Conservation (phyloP, 1,140 invertebrate species). For the Drosophila lowei region DNA sequence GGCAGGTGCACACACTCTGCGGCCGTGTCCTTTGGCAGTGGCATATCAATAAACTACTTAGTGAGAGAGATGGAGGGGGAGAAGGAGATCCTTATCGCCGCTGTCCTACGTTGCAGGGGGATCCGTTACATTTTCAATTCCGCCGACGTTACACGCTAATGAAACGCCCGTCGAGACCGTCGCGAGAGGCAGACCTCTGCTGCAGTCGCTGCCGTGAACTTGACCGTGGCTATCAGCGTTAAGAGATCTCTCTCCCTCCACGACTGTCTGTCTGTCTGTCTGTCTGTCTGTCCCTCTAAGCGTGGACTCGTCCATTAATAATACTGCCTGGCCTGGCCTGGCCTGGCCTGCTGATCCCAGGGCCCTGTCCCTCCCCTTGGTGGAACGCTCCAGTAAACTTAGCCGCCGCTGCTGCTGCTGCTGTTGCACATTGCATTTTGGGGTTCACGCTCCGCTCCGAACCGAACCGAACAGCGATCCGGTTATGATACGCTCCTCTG, state of each 20-base stretch:
- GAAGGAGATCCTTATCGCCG: slow-evolving; percentile 60
- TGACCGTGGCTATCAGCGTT: slow-evolving; percentile 81
- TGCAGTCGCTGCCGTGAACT: slow-evolving; percentile 68
- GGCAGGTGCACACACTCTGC: slow-evolving; percentile 55
- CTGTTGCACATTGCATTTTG: slow-evolving; percentile 49
- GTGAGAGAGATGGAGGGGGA: slow-evolving; percentile 1
- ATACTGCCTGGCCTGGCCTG: slow-evolving; percentile 19
- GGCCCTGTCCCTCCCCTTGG: slow-evolving; percentile 16
- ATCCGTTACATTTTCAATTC: slow-evolving; percentile 82
- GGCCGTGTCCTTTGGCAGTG: slow-evolving; percentile 40
- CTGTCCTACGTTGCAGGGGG: slow-evolving; percentile 25
- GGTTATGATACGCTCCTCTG: slow-evolving; percentile 78
- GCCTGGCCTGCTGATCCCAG: slow-evolving; percentile 2
- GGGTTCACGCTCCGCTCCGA: slow-evolving; percentile 67
- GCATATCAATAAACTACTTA: slow-evolving; percentile 78
- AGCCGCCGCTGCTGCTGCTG: slow-evolving; percentile 2
- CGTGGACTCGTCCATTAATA: slow-evolving; percentile 77
- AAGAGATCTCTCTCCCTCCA: slow-evolving; percentile 57
- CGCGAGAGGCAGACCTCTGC: slow-evolving; percentile 50
- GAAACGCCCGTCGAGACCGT: slow-evolving; percentile 55
- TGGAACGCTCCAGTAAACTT: slow-evolving; percentile 66
- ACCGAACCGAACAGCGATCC: slow-evolving; percentile 44
- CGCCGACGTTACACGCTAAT: slow-evolving; percentile 81
- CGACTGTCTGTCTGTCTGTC: slow-evolving; percentile 12
- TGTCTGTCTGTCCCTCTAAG: slow-evolving; percentile 44